Evolutionary conservation across 2,888 invertebrate genomes (phyloP), one percentile per base, ranked within the genome.

Genomic region (Halictus quadricinctus): DNA sequence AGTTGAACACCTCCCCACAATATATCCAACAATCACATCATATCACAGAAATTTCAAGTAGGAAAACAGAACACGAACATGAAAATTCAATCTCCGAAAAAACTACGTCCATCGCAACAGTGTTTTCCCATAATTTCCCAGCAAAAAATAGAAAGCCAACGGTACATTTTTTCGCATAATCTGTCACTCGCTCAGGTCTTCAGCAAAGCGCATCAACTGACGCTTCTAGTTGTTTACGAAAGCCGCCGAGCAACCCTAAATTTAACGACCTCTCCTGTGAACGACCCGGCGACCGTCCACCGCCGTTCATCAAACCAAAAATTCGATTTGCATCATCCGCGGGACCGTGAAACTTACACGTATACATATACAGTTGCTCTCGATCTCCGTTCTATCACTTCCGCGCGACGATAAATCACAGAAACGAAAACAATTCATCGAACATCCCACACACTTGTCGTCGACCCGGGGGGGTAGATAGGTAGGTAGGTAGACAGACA

Each of bases 271-370:
- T 21, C 69, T 41, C 41, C 36, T 2, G 21, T 21, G 15, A 64
- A 64, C 36, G 10, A 21, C 21, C 69, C 69, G 36, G 21, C 21
- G 1, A 10, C 21, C 4, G 21, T 41, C 21, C 21, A 21, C 2
- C 10, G 3, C 21, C 36, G 36, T 69, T 41, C 18, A 21, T 41
- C 69, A 41, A 8, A 18, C 41, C 36, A 69, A 41, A 69, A 69
- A 41, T 69, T 69, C 41, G 21, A 41, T 41, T 69, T 21, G 12
- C 69, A 69, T 66, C 18, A 36, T 69, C 41, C 72, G 46, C 25
- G 8, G 8, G 25, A 29, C 72, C 29, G 25, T 72, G 72, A 72
- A 48, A 72, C 72, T 72, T 72, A 72, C 72, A 50, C 72, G 29
- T 29, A 29, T 29, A 18, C 43, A 1, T n/a, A 7, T 54, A 54